Conservation (phyloP, 2,888 invertebrate genomes). For the Drosophila merina region DNA sequence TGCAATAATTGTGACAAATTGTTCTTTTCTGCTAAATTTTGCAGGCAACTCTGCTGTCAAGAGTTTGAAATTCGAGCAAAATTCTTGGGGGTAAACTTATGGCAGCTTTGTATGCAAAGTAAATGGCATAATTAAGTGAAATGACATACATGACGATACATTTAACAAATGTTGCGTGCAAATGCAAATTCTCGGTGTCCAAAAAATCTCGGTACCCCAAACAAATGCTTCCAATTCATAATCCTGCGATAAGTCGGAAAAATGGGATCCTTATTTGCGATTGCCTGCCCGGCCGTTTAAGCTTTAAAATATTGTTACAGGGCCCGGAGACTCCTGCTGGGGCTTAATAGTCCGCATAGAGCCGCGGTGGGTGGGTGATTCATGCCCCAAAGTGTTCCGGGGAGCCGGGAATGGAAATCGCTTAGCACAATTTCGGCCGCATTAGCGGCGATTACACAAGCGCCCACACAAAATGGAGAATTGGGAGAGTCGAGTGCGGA, state of each 20-base stretch:
- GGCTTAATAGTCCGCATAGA: conserved; percentile 13
- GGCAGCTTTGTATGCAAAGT: conserved; percentile 52
- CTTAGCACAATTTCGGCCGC: conserved; percentile 61
- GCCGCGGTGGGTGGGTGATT: neutral
- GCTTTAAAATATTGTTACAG: conserved; percentile 21
- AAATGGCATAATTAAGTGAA: conserved; percentile 42
- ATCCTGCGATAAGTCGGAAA: conserved; percentile 32
- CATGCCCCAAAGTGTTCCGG: neutral
- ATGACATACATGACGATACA: conserved; percentile 36
- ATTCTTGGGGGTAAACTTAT: conserved; percentile 49
- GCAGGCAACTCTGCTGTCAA: conserved; percentile 12
- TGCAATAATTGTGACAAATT: conserved; percentile 76
- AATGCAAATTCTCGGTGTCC: conserved; percentile 26
- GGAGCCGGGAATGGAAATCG: conserved; percentile 24
- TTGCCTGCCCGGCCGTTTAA: conserved; percentile 4
- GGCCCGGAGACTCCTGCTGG: neutral
- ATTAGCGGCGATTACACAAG: conserved; percentile 64
- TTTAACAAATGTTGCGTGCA: conserved; percentile 39
- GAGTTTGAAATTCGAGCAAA: conserved; percentile 40
- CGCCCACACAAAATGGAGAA: conserved; percentile 20
- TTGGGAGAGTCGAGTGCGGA: neutral
- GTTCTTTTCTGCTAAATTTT: conserved; percentile 49
- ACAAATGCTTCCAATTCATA: conserved; percentile 24
- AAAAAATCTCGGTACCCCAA: conserved; percentile 10
- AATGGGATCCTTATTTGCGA: conserved; percentile 16